A percentile compares a stretch with the other conserved stretches of the same genome.
Conservation (phyloP, 1,140 invertebrate species). For the Heliconius hermathena region DNA sequence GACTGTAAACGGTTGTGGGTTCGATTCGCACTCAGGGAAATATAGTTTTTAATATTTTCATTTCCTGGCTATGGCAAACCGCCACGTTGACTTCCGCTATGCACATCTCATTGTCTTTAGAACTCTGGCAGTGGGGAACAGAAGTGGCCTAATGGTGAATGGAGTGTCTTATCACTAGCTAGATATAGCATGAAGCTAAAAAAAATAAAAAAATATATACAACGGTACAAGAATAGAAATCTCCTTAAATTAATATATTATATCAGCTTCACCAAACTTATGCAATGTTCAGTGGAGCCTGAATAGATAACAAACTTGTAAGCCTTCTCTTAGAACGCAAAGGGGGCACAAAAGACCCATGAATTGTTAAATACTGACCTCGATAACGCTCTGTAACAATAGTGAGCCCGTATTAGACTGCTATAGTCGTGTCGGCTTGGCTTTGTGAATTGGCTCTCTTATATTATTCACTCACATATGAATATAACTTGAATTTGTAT, state of each 20-base stretch:
- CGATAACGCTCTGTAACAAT: constrained; percentile 5
- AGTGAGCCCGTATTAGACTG: neutral
- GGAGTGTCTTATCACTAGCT: no score
- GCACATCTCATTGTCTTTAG: no score
- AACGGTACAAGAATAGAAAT: no score
- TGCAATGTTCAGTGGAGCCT: constrained; percentile 9
- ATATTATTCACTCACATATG: constrained; percentile 4
- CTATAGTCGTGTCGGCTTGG: neutral
- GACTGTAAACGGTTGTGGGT: no score
- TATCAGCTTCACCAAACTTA: neutral
- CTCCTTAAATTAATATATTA: neutral
- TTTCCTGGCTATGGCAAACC: no score
- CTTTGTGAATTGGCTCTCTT: neutral
- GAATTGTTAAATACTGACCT: constrained; percentile 13
- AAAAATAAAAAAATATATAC: no score
- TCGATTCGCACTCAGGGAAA: no score
- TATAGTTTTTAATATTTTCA: no score
- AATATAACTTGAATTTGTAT: neutral
- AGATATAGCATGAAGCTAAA: no score
- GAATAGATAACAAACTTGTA: constrained; percentile 13
- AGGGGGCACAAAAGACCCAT: constrained; percentile 11
- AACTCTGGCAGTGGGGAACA: no score
- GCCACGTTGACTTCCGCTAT: no score
- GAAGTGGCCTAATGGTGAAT: no score
- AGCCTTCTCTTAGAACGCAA: constrained; percentile 7